phyloP scores from a whole-genome alignment of 1,140 invertebrate species.

The Homarus americanus region DNA sequence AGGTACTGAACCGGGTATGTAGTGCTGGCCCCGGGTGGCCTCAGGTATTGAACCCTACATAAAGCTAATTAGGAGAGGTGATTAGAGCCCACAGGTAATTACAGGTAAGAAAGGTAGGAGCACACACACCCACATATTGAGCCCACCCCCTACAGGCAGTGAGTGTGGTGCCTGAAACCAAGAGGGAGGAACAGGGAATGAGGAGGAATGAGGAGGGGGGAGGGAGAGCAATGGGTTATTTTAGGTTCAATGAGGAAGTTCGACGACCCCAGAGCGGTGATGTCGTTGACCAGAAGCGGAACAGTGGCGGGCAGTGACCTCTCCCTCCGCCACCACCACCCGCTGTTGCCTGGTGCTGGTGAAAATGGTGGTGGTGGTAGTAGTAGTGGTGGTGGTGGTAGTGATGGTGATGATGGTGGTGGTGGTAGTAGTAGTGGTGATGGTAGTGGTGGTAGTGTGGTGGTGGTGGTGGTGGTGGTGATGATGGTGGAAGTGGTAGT shows the following conservation, averaged over 20 bases:
- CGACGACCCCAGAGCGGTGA: background rate
- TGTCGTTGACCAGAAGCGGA: background rate
- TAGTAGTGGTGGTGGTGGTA: no score
- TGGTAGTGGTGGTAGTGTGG: no score
- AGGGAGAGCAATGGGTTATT: no score
- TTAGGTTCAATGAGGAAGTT: slow-evolving; percentile 13
- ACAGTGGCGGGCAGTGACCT: background rate
- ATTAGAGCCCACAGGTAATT: background rate
- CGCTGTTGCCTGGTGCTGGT: background rate
- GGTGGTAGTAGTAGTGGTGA: no score
- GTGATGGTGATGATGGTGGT: no score
- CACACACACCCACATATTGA: background rate
- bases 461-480: no score
- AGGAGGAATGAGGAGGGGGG: no score
- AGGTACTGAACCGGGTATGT: background rate
- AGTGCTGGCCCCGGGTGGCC: background rate
- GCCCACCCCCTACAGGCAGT: background rate
- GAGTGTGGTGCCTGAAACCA: background rate
- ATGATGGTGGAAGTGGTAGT: no score
- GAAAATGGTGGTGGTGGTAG: no score
- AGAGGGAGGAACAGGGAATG: no score
- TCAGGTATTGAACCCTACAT: background rate
- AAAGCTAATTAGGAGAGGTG: no score
- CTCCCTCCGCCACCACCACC: background rate
- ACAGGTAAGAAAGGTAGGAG: background rate